Evolutionary conservation across 1,140 invertebrate genomes (phyloP), one percentile per base, ranked within the genome.

Genomic region (Drosophila seguyi): DNA sequence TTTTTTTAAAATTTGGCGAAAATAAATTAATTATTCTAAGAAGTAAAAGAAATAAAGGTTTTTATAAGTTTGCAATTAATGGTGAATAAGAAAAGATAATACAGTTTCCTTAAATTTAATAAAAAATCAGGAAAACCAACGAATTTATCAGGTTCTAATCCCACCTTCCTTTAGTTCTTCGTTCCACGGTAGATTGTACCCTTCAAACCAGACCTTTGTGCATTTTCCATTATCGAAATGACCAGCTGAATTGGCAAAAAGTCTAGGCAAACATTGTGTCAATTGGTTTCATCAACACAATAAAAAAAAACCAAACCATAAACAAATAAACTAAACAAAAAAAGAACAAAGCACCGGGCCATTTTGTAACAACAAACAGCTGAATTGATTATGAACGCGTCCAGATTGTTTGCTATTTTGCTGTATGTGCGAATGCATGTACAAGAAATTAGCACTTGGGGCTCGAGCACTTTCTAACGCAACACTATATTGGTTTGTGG

Each of bases 321-420:
- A 55, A 55, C 52, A 55, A 53, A 53, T 53, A 53, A 73, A 60
- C 50, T 39, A 55, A 62, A 22, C 25, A 74, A 72, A 20, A 74
- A 73, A 36, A 65, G 65, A 66, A 22, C 52, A 36, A 44, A 57
- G 50, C 60, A 55, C 27, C 10, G 31, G 45, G n/a, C 22, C 29
- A 57, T 84, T 84, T 86, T 81, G 59, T 85, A 86, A 81, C 77
- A 73, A 78, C 79, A 85, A 85, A 86, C 81, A 85, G 71, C 58
- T 68, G 85, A 86, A 77, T 86, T 78, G 82, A 85, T 86, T 84
- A 81, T 84, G 69, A 62, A 81, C 72, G 62, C 56, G 66, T 72
- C 56, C 31, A 60, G 69, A 72, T 71, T 72, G 31, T 59, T 34
- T 31, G 38, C 36, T 53, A 66, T 45, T 55, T 55, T 55, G 36